Conservation (phyloP, 2,113 vertebrate species). For the Crotalus tigris region DNA sequence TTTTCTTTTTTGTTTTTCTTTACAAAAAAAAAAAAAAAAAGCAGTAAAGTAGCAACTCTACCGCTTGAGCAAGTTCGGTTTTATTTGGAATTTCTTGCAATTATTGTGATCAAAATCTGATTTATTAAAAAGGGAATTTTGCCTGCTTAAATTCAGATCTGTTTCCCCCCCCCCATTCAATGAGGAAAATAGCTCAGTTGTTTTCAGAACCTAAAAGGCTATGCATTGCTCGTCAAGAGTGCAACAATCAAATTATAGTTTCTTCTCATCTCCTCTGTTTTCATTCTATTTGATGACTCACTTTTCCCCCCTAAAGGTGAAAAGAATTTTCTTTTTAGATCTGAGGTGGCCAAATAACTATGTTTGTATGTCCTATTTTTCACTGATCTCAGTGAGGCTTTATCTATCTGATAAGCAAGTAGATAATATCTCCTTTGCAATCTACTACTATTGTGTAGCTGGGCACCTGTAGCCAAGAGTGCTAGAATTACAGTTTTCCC, state of each 20-base stretch:
- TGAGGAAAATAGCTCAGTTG: not conserved
- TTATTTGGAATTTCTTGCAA: not conserved
- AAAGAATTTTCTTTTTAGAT: no score
- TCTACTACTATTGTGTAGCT: not conserved
- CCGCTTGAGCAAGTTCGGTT: not conserved
- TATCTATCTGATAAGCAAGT: not conserved
- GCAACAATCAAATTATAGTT: not conserved
- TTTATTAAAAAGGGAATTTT: not conserved
- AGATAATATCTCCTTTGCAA: not conserved
- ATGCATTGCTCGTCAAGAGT: not conserved
- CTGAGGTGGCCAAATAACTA: no score
- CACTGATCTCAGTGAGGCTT: no score
- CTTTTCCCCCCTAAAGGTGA: no score
- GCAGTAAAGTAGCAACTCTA: not conserved
- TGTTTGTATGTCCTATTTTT: not conserved
- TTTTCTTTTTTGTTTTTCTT: not conserved
- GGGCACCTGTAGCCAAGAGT: not conserved
- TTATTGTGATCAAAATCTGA: not conserved
- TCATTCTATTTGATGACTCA: no score
- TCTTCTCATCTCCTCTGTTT: not conserved
- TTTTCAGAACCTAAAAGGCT: slow-evolving; percentile 5
- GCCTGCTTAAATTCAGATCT: not conserved
- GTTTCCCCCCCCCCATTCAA: not conserved
- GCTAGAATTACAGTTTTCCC: not conserved
- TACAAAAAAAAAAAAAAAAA: not conserved